phyloP scores from a whole-genome alignment of 2,888 invertebrate species.

The Drosophila hamatofila region DNA sequence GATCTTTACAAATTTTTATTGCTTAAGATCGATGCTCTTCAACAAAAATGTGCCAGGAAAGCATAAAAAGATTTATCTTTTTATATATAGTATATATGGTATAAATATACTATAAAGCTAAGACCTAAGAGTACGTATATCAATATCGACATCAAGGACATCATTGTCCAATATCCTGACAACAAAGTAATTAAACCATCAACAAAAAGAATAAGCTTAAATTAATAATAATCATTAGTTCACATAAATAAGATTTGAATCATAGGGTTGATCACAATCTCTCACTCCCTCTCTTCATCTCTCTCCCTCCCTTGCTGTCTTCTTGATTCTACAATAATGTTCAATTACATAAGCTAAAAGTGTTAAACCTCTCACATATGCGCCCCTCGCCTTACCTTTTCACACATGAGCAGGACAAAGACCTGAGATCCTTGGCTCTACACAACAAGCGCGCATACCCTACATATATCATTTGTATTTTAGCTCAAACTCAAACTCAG shows the following conservation, averaged over 20 bases:
- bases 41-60: no score
- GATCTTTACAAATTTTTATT: no score
- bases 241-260: background rate
- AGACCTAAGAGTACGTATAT: no score
- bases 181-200: no score
- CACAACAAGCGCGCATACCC: background rate
- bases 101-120: no score
- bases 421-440: conserved; percentile 4
- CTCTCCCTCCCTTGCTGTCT: background rate
- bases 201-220: no score
- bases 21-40: no score
- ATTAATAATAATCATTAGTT: no score
- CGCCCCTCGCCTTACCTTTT: conserved; percentile 27
- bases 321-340: background rate
- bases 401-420: conserved; percentile 44
- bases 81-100: no score
- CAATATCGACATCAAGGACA: no score
- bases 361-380: conserved; percentile 47
- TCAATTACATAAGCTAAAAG: conserved; percentile 16
- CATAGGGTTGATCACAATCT: background rate
- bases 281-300: background rate
- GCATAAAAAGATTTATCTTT: no score
- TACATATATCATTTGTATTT: background rate
- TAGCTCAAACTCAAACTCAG: background rate
- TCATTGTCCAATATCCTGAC: no score